Evolutionary conservation across 2,888 invertebrate species (phyloP), one percentile per base, ranked within the genome.

Genomic region (Hirudinaria manillensis): DNA sequence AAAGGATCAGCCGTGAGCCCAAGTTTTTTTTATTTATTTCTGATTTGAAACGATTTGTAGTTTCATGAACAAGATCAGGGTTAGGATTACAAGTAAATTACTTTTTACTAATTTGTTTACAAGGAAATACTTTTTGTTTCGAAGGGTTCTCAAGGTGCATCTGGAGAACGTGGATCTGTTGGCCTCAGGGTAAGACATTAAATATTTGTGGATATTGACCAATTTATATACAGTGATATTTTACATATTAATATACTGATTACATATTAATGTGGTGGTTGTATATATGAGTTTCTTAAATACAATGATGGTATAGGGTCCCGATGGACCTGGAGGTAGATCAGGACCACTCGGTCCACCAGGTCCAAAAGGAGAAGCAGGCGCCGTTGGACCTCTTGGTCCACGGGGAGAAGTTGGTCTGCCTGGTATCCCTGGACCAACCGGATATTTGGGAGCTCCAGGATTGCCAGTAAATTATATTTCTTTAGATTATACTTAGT

Each of bases 361-460:
- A 68, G 84, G 84, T 13, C 78, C 81, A 73, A 78, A 79, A 56
- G 84, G 84, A 67, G 83, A 84, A 71, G 81, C 81, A 72, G 84
- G 84, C 51, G 81, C 81, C 89, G 81, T 82, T 0, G 86, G 86
- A 55, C 80, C 80, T 3, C 81, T 84, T 87, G 89, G 84, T 29
- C 80, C 81, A 3, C 80, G 81, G 72, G 84, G 84, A 73, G 78
- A 78, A 51, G 36, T 34, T n/a, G 78, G 78, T 10, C 29, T 56
- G n/a, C 75, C 56, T 29, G 77, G 77, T 6, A 19, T 56, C 89
- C 77, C 76, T 13, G 78, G 78, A 72, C 76, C 78, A 4, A 75
- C 76, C 6, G 79, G 79, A 21, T 77, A 67, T 51, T n/a, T 77
- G 67, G 82, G 82, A 34, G 78, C 74, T 4, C 73, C 65, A 10